Evolutionary conservation across 2,888 invertebrate species (phyloP).

Genomic region (Platerodrilus igneus): DNA sequence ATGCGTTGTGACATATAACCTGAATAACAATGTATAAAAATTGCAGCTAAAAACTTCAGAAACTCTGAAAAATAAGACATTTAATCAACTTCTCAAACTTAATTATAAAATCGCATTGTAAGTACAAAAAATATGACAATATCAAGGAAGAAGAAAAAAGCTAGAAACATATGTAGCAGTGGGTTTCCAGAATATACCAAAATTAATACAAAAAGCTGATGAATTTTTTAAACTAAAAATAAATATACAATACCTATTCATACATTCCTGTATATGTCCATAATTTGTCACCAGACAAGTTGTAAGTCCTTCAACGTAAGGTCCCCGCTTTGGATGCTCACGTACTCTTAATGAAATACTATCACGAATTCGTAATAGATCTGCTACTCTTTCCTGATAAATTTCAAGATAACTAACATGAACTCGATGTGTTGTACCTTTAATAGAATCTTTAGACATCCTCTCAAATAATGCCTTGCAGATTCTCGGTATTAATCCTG

Average conservation of each 20-base stretch:
- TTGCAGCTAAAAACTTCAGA: too few species aligned
- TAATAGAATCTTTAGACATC: slow-evolving; percentile 75
- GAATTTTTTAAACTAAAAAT: slow-evolving; percentile 2
- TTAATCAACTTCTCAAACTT: too few species aligned
- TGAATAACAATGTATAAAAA: too few species aligned
- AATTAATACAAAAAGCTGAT: too few species aligned
- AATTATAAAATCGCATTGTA: too few species aligned
- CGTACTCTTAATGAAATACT: slow-evolving; percentile 56
- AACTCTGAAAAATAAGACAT: too few species aligned
- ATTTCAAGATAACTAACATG: slow-evolving; percentile 70
- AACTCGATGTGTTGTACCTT: slow-evolving; percentile 77
- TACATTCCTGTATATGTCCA: slow-evolving; percentile 73
- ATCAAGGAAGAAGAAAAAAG: too few species aligned
- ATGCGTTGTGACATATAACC: too few species aligned
- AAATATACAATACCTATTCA: slow-evolving; percentile 40
- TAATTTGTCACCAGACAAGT: slow-evolving; percentile 83
- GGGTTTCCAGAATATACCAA: too few species aligned
- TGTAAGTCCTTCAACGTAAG: slow-evolving; percentile 81
- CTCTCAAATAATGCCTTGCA: slow-evolving; percentile 78
- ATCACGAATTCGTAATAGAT: slow-evolving; percentile 55
- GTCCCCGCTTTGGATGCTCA: slow-evolving; percentile 72
- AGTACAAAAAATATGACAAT: too few species aligned
- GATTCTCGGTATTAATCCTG: slow-evolving; percentile 80
- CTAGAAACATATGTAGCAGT: too few species aligned
- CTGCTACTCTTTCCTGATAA: slow-evolving; percentile 65